Conservation (phyloP, 2,888 invertebrate genomes). For the Caenorhabditis sp. region DNA sequence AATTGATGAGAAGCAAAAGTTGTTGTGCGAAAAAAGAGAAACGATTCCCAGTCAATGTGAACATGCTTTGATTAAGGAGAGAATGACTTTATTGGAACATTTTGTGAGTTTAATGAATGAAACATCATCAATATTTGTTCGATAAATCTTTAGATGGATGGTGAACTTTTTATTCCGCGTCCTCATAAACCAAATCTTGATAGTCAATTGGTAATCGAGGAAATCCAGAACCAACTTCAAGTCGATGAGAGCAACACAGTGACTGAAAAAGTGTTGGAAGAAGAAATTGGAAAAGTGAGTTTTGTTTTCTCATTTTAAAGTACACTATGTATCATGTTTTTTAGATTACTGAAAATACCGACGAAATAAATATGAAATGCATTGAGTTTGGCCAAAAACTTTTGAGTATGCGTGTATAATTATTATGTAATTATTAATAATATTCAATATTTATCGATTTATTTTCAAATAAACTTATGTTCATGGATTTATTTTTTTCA, state of each 20-base stretch:
- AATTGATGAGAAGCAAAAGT: slow-evolving; percentile 23
- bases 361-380: background rate
- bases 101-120: slow-evolving; percentile 16
- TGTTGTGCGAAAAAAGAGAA: slow-evolving; percentile 12
- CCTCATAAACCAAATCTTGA: background rate
- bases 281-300: background rate
- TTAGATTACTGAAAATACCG: background rate
- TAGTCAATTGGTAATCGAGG: background rate
- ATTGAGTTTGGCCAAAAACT: background rate
- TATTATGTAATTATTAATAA: background rate
- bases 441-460: too few species aligned
- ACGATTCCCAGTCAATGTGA: slow-evolving; percentile 18
- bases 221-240: background rate
- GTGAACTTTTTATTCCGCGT: background rate
- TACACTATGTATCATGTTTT: too few species aligned
- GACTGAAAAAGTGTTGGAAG: background rate
- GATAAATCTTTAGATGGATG: too few species aligned
- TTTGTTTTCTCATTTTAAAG: too few species aligned
- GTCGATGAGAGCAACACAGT: background rate
- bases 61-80: slow-evolving; percentile 19
- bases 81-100: slow-evolving; percentile 11
- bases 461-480: too few species aligned
- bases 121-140: background rate
- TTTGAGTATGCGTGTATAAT: background rate
- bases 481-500: too few species aligned